Conservation (phyloP, 2,888 invertebrate species). For the Nebria brevicollis region DNA sequence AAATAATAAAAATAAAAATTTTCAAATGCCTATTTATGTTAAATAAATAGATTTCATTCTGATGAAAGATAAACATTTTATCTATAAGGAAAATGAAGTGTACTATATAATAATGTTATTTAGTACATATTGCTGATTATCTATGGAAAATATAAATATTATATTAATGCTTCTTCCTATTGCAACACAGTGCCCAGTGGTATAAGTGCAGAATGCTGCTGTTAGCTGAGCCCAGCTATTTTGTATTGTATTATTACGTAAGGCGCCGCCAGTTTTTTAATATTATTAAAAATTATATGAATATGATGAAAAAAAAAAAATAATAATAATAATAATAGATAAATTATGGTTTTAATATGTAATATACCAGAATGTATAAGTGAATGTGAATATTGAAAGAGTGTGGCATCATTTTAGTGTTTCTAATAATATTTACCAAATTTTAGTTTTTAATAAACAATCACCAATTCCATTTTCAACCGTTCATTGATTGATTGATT, state of each 20-base stretch:
- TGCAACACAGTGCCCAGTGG: constrained; percentile 54
- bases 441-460: constrained; percentile 14
- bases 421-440: constrained; percentile 18
- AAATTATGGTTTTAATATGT: constrained; percentile 58
- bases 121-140: constrained; percentile 47
- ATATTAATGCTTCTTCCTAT: constrained; percentile 59
- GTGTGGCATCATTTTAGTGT: constrained; percentile 5
- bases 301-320: constrained; percentile 47
- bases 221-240: constrained; percentile 56
- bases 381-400: constrained; percentile 28
- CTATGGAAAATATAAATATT: constrained; percentile 46
- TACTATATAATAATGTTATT: constrained; percentile 46
- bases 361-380: constrained; percentile 44
- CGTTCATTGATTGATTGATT: constrained; percentile 12
- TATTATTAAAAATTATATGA: constrained; percentile 54
- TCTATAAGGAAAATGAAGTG: constrained; percentile 41
- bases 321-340: constrained; percentile 51
- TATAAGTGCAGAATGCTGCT: constrained; percentile 51
- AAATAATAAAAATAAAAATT: neutral
- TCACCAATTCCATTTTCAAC: constrained; percentile 1
- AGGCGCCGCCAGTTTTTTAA: constrained; percentile 60
- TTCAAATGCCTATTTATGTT: constrained; percentile 25
- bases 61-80: constrained; percentile 20
- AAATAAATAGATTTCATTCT: constrained; percentile 16
- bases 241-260: constrained; percentile 54